Conservation (phyloP, 2,113 vertebrate species). For the Oreotrochilus melanogaster region DNA sequence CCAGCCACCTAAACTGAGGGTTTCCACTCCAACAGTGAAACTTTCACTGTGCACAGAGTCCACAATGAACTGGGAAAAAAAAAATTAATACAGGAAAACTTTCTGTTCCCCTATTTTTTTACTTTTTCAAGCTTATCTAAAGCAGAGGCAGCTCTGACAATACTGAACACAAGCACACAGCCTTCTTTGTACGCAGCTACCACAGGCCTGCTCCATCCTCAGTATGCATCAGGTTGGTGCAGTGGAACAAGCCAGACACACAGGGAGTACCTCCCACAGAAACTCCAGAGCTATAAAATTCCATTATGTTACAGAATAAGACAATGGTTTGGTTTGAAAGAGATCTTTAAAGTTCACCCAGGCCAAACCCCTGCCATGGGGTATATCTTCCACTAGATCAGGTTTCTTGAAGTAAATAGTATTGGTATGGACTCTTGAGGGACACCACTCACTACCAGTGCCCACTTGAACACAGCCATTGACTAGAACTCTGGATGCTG, state of each 20-base stretch:
- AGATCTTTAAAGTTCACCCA: not conserved
- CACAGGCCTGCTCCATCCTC: not conserved
- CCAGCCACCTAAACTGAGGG: not conserved
- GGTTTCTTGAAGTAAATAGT: not conserved
- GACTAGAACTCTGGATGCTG: not conserved
- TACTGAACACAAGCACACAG: not conserved
- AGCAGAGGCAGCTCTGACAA: not conserved
- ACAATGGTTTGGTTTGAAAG: not conserved
- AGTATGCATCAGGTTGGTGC: not conserved
- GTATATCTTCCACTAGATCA: not conserved
- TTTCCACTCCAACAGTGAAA: not conserved
- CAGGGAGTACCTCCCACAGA: not conserved
- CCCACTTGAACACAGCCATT: not conserved
- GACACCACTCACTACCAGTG: not conserved
- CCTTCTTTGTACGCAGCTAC: not conserved
- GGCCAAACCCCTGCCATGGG: not conserved
- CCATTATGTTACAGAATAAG: no score
- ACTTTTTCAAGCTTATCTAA: not conserved
- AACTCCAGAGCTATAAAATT: not conserved
- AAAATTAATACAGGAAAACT: not conserved
- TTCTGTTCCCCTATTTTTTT: not conserved
- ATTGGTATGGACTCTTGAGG: rapidly evolving
- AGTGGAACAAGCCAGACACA: not conserved
- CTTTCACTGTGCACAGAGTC: not conserved
- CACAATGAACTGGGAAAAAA: not conserved